Conservation (phyloP, 2,888 invertebrate species). For the Drosophila paranaensis region DNA sequence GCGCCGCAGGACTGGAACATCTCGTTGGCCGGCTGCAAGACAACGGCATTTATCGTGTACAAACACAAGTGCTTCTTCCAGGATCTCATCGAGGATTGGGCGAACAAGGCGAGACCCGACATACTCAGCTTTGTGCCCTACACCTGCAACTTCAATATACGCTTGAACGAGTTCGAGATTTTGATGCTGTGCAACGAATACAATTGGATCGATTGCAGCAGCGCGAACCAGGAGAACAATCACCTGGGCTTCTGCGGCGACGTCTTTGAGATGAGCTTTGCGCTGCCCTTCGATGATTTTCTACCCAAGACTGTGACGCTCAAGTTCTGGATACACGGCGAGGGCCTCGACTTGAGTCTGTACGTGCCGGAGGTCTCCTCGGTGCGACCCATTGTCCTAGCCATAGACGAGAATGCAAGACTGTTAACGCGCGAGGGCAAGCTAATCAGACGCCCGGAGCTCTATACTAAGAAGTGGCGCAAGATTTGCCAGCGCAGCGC, state of each 20-base stretch:
- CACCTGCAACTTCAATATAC: constrained; percentile 96
- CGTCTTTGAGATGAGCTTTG: constrained; percentile 95
- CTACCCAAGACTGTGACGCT: constrained; percentile 95
- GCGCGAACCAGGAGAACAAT: constrained; percentile 97
- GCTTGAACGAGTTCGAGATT: constrained; percentile 97
- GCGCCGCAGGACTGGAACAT: constrained; percentile 98
- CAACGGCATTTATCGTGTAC: constrained; percentile 95
- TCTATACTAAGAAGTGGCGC: constrained; percentile 90
- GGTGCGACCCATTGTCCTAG: constrained; percentile 91
- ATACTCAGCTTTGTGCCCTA: constrained; percentile 98
- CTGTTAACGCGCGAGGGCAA: constrained; percentile 91
- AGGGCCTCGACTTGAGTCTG: constrained; percentile 95
- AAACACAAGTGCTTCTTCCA: constrained; percentile 98
- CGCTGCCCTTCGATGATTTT: constrained; percentile 97
- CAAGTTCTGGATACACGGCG: constrained; percentile 97
- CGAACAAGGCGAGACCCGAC: constrained; percentile 96
- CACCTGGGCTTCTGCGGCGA: constrained; percentile 98
- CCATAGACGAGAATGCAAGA: constrained; percentile 95
- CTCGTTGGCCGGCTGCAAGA: constrained; percentile 96
- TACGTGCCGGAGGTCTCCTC: constrained; percentile 97
- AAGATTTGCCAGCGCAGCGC: constrained; percentile 89
- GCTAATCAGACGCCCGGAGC: constrained; percentile 86
- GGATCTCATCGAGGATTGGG: constrained; percentile 98
- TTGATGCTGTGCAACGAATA: constrained; percentile 97
- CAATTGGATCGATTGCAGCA: constrained; percentile 99